phyloP scores from a whole-genome alignment of 2,888 invertebrate genomes.

The Pollenia amentaria region DNA sequence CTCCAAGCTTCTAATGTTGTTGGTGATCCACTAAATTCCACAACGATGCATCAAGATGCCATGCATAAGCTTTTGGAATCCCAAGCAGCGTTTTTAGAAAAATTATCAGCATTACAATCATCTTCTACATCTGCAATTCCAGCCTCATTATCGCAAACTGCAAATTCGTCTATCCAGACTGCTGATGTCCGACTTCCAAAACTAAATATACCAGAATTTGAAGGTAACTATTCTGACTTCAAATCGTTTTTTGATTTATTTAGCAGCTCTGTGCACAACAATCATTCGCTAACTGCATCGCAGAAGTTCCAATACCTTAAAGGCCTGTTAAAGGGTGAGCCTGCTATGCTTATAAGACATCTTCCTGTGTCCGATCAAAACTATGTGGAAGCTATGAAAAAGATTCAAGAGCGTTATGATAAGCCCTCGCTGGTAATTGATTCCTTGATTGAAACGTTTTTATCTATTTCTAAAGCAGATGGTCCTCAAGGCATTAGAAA shows the following conservation, averaged over 20 bases:
- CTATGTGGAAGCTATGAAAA: constrained; percentile 57
- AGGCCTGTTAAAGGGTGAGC: constrained; percentile 54
- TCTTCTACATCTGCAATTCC: neutral
- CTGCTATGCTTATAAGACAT: constrained; percentile 49
- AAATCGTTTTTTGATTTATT: constrained; percentile 47
- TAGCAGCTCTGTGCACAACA: constrained; percentile 48
- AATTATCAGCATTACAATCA: constrained; percentile 19
- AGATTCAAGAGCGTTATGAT: constrained; percentile 58
- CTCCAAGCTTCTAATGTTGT: constrained; percentile 5
- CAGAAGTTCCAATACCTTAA: constrained; percentile 66
- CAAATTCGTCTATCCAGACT: constrained; percentile 29
- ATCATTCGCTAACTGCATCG: constrained; percentile 14
- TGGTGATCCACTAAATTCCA: constrained; percentile 37
- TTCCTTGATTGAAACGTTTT: constrained; percentile 56
- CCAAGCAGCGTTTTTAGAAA: constrained; percentile 46
- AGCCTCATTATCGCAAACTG: constrained; percentile 5
- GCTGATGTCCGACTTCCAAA: constrained; percentile 54
- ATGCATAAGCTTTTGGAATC: constrained; percentile 46
- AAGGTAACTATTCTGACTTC: constrained; percentile 53
- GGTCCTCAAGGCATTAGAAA: neutral
- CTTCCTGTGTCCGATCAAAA: constrained; percentile 57
- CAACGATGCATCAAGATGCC: constrained; percentile 47
- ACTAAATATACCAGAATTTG: constrained; percentile 48
- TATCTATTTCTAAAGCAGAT: constrained; percentile 27
- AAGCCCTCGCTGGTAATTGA: too few species aligned